Conservation (phyloP, 2,888 invertebrate species). For the Pristionchus japonicus region DNA sequence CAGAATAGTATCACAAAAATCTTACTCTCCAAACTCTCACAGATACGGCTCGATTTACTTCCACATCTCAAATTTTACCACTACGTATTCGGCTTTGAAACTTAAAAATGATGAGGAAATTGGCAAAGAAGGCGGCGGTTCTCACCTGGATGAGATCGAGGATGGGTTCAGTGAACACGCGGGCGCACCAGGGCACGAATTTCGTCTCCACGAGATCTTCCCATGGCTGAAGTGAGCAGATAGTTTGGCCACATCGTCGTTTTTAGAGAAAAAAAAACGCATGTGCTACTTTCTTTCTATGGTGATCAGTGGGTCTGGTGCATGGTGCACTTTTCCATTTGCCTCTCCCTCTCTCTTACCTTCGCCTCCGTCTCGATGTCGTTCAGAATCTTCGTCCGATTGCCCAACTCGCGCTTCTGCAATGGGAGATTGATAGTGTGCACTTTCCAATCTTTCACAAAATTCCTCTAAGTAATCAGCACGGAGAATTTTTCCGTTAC, state of each 20-base stretch:
- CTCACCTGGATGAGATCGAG: conserved; percentile 56
- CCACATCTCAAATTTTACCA: too few relatives aligned
- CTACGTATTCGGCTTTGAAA: too few relatives aligned
- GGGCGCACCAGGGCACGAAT: conserved; percentile 73
- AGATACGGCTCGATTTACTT: too few relatives aligned
- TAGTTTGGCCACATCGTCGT: too few relatives aligned
- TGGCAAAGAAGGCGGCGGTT: background rate
- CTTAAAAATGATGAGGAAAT: too few relatives aligned
- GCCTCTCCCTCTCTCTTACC: background rate
- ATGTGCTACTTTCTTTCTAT: too few relatives aligned
- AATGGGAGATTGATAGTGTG: background rate
- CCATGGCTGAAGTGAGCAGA: background rate
- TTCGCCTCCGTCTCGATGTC: background rate
- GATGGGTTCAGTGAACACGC: conserved; percentile 70
- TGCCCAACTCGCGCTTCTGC: conserved; percentile 14
- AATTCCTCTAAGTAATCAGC: too few relatives aligned
- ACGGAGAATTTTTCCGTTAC: too few relatives aligned
- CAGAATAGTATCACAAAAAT: background rate
- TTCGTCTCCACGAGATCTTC: conserved; percentile 54
- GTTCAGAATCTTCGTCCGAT: background rate
- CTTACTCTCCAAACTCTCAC: too few relatives aligned
- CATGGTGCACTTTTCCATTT: background rate
- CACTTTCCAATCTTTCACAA: background rate
- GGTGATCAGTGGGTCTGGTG: too few relatives aligned
- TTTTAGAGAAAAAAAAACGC: too few relatives aligned